Evolutionary conservation across 2,113 vertebrate species (phyloP), one percentile per base, ranked within the genome.

Genomic region (Nycticebus coucang): DNA sequence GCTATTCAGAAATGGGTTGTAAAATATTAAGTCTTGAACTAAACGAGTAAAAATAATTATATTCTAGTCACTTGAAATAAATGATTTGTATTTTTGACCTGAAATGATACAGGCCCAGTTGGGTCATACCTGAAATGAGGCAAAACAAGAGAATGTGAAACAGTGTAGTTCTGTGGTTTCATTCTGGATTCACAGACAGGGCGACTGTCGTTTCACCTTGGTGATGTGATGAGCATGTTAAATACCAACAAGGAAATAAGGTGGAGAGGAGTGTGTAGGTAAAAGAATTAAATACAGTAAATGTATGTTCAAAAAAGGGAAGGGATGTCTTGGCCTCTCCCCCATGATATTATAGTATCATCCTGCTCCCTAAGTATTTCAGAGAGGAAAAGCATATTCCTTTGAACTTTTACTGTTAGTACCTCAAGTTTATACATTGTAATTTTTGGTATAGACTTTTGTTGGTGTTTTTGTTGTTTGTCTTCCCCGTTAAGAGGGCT

Each of bases 31-130:
- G 3, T 95, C 55, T 87, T 86, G 24, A 93, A 72, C 33, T 13
- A 17, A 87, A 93, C n/a, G 64, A 28, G 21, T 94, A 35, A 85
- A 92, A 75, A 41, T 90, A 85, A 92, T 94, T 95, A 30, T 81
- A 50, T 33, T 94, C 24, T 92, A 62, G 30, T 60, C 14, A 89
- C 50, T 94, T 88, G 12, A 66, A 77, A 60, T 86, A 69, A 86
- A 60, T 85, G 53, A 72, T 75, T 88, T 92, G 18, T 41, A 18
- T 83, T 93, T 91, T 72, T 71, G 41, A 64, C 28, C 53, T 74
- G 9, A 95, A 94, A 95, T 92, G 75, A 87, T 85, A 68, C 18
- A 59, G 45, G 30, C 7, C 45, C 19, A 81, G 21, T 59, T 41
- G 12, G 87, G 28, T 79, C 4, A 71, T 59, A 22, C 33, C 75